Evolutionary conservation across 2,797 vertebrate species (phyloP).

Genomic region (Mormyrops boulengeri): DNA sequence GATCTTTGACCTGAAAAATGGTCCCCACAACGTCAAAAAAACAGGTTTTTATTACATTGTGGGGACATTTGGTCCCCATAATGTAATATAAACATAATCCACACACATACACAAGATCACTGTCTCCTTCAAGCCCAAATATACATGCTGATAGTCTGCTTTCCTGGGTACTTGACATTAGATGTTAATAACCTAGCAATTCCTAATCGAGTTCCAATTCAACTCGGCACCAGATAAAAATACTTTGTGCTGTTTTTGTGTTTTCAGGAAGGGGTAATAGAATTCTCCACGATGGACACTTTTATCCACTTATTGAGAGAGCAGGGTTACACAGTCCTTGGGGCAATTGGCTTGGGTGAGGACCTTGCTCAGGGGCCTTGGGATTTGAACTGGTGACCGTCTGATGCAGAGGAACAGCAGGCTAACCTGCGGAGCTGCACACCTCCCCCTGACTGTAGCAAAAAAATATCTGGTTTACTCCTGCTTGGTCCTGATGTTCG

Average conservation of each 20-base stretch:
- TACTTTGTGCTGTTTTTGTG: not conserved
- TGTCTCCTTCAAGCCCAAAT: not conserved
- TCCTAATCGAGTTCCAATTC: not conserved
- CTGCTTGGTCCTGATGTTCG: not conserved
- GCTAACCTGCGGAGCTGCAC: not conserved
- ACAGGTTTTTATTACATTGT: too few relatives aligned
- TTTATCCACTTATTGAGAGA: not conserved
- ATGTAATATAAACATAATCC: not conserved
- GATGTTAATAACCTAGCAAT: not conserved
- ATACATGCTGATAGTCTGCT: not conserved
- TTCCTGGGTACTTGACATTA: not conserved
- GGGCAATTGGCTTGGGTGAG: not conserved
- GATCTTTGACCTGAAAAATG: not conserved
- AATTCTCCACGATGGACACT: not conserved
- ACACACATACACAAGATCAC: not conserved
- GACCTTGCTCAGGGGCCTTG: not conserved
- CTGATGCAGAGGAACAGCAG: not conserved
- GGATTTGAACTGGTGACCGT: not conserved
- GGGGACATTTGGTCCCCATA: too few relatives aligned
- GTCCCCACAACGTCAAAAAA: not conserved
- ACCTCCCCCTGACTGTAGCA: not conserved
- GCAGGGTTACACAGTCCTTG: not conserved
- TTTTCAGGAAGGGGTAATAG: not conserved
- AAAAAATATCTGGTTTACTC: not conserved
- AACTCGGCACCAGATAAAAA: not conserved